A percentile compares a stretch with the other conserved stretches of the same genome.
phyloP scores from a whole-genome alignment of 2,797 vertebrate species.

The Sitta carolinensis region DNA sequence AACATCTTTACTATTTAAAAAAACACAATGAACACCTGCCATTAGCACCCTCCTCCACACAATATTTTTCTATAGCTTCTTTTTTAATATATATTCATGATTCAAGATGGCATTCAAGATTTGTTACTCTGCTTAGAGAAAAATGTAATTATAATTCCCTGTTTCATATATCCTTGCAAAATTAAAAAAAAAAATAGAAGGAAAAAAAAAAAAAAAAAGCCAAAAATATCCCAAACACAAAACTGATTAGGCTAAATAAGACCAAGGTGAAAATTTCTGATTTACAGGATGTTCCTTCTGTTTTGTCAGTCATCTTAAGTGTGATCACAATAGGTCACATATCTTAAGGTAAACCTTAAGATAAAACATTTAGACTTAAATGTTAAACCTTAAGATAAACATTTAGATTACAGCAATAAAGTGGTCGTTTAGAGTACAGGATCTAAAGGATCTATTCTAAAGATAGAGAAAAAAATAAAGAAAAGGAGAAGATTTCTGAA shows the following conservation, averaged over 20 bases:
- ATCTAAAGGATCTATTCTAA: background rate
- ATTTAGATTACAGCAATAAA: background rate
- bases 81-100: conserved; percentile 37
- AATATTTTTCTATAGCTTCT: conserved; percentile 8
- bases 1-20: background rate
- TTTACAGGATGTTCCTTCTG: background rate
- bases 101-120: background rate
- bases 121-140: background rate
- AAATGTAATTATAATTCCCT: background rate
- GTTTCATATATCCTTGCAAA: background rate
- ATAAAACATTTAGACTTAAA: no score
- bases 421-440: background rate
- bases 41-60: conserved; percentile 20
- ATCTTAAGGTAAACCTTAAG: background rate
- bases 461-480: background rate
- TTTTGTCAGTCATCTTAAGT: background rate
- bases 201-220: no score
- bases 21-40: background rate
- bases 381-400: no score
- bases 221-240: background rate
- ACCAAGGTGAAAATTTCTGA: background rate
- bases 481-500: background rate
- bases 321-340: background rate
- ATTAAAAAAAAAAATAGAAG: background rate
- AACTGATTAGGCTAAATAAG: background rate